These are phyloP conservation scores for Bolinopsis microptera DNA, from an alignment of 37 sponge, comb jelly and placozoan genomes.

Conservation along the genomic window DNA sequence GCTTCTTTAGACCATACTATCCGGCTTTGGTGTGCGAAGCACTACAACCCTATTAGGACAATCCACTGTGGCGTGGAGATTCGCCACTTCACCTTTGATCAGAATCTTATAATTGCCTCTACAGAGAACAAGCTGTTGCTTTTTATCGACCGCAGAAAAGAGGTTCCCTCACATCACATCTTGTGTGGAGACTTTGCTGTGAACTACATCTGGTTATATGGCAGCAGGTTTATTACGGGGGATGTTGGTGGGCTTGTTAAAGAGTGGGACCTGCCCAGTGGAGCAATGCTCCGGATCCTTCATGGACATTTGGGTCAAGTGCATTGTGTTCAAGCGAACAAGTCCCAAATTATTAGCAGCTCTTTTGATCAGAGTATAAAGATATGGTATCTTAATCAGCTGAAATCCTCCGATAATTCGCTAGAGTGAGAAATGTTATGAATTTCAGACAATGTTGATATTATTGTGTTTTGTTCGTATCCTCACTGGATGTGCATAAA, in stretches of 20 bases:
- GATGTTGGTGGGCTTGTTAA: constrained; percentile 6
- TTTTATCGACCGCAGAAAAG: constrained; percentile 9
- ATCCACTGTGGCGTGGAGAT: constrained; percentile 63
- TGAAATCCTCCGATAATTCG: neutral
- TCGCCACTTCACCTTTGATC: constrained; percentile 52
- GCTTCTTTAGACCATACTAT: constrained; percentile 5
- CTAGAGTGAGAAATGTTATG: neutral
- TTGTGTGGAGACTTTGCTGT: neutral
- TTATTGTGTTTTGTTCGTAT: too few species aligned
- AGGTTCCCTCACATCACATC: constrained; percentile 10
- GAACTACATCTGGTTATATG: constrained; percentile 62
- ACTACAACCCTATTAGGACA: neutral
- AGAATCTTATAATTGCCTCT: constrained; percentile 4
- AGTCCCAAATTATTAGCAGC: neutral
- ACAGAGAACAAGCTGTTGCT: neutral
- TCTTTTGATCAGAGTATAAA: constrained; percentile 27
- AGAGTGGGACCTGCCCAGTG: constrained; percentile 64
- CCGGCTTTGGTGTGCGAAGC: constrained; percentile 27
- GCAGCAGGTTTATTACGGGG: constrained; percentile 33
- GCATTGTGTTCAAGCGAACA: constrained; percentile 35
- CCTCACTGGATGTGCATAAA: too few species aligned
- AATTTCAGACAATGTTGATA: too few species aligned
- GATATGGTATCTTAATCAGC: constrained; percentile 21
- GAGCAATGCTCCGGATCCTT: constrained; percentile 38
- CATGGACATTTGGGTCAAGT: constrained; percentile 53